Percentiles rank a stretch among this genome's conserved stretches.
phyloP scores from a whole-genome alignment of 1,140 invertebrate genomes.

The Euglossa dilemma region DNA sequence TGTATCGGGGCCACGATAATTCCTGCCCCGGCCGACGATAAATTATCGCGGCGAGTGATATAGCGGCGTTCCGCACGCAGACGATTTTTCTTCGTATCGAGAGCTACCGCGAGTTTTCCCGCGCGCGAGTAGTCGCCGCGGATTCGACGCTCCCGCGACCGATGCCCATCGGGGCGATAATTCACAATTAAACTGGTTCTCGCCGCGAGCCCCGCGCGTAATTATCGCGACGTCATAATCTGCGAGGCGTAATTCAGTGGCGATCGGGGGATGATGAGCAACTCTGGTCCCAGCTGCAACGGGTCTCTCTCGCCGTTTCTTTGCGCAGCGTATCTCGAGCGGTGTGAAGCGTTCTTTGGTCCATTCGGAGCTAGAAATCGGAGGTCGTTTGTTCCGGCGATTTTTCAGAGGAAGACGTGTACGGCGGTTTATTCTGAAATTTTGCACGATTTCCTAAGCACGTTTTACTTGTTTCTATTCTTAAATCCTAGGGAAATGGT shows the following conservation, averaged over 20 bases:
- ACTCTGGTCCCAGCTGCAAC: constrained; percentile 29
- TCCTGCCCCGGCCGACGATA: constrained; percentile 54
- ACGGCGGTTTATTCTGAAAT: no score
- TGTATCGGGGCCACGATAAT: constrained; percentile 62
- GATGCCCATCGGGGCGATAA: not conserved
- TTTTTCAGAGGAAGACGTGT: no score
- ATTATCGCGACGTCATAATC: constrained; percentile 62
- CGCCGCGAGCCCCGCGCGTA: not conserved
- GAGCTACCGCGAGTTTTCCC: constrained; percentile 1
- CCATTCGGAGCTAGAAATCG: no score
- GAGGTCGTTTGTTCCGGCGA: no score
- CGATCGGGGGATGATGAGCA: constrained; percentile 12
- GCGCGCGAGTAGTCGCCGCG: no score
- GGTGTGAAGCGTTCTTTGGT: no score
- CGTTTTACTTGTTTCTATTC: no score
- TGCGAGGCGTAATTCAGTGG: constrained; percentile 14
- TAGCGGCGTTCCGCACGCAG: constrained; percentile 61
- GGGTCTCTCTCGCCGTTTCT: no score
- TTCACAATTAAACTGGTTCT: constrained; percentile 49
- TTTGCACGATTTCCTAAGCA: no score
- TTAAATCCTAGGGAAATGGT: no score
- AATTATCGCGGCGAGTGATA: constrained; percentile 62
- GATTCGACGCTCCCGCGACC: not conserved
- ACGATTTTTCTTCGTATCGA: constrained; percentile 52
- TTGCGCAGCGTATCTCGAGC: no score